phyloP scores from a whole-genome alignment of 23 tunicate species.

The Clavelina lepadiformis region DNA sequence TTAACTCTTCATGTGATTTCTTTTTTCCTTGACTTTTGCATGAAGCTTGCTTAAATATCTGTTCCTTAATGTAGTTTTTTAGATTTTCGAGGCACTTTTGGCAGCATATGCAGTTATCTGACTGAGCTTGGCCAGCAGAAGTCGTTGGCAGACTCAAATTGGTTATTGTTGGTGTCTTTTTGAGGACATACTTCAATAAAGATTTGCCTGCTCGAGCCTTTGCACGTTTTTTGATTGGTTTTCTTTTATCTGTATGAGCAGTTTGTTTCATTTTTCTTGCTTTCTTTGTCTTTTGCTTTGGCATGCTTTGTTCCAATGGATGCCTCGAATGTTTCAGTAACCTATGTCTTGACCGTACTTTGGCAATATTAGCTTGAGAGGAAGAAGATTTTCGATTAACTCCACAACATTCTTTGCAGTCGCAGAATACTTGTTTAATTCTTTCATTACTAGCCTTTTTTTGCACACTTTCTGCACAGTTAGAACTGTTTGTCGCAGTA shows the following conservation, averaged over 20 bases:
- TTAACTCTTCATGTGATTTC: background rate
- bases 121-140: background rate
- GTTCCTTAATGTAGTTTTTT: slow-evolving; percentile 4
- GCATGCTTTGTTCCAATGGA: slow-evolving; percentile 24
- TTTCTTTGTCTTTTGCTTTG: slow-evolving; percentile 3
- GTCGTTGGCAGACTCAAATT: too few relatives aligned
- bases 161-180: background rate
- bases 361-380: background rate
- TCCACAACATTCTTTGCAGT: too few relatives aligned
- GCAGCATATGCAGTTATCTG: slow-evolving; percentile 22
- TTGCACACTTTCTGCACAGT: too few relatives aligned
- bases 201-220: background rate
- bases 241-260: background rate
- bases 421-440: too few relatives aligned
- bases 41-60: slow-evolving; percentile 2
- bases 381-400: too few relatives aligned
- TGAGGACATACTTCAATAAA: background rate
- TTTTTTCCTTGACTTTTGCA: background rate
- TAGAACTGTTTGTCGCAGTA: too few relatives aligned
- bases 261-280: background rate
- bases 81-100: slow-evolving; percentile 8
- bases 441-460: too few relatives aligned
- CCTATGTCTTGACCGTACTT: background rate
- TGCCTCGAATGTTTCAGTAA: background rate
- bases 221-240: background rate